phyloP scores from a whole-genome alignment of 2,888 invertebrate species.

The Drosophila austrosaltans region DNA sequence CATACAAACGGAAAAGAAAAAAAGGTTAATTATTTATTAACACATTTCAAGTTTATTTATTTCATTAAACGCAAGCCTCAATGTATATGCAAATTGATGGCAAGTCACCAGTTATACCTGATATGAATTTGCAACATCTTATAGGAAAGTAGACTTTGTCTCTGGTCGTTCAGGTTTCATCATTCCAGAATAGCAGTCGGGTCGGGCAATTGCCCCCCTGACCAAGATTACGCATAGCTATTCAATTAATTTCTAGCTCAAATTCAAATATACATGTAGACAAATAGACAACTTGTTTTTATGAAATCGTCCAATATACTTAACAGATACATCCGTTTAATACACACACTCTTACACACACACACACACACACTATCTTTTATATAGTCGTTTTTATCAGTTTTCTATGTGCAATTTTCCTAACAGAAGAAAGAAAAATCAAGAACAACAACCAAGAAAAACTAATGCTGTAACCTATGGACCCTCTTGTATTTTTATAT shows the following conservation, averaged over 20 bases:
- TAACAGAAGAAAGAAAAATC: conserved; percentile 21
- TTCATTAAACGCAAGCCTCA: background rate
- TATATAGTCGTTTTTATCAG: conserved; percentile 9
- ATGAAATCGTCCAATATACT: conserved; percentile 1
- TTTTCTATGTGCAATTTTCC: conserved; percentile 22
- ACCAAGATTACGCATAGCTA: too few relatives aligned
- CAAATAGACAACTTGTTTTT: background rate
- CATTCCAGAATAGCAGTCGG: background rate
- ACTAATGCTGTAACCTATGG: conserved; percentile 64
- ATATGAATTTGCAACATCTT: background rate
- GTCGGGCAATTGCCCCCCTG: too few relatives aligned
- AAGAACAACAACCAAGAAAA: conserved; percentile 22
- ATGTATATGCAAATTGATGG: background rate
- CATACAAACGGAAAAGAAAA: background rate
- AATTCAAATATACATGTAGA: background rate
- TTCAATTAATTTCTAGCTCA: background rate
- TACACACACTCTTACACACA: conserved; percentile 15
- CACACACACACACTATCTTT: conserved; percentile 13
- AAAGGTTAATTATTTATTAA: background rate
- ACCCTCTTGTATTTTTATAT: conserved; percentile 76
- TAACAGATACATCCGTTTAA: conserved; percentile 26
- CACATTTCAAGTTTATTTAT: background rate
- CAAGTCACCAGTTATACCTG: too few relatives aligned
- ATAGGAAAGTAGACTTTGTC: background rate
- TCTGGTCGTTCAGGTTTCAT: background rate